Evolutionary conservation across 2,797 vertebrate species (phyloP).

Genomic region (Champsocephalus gunnari): DNA sequence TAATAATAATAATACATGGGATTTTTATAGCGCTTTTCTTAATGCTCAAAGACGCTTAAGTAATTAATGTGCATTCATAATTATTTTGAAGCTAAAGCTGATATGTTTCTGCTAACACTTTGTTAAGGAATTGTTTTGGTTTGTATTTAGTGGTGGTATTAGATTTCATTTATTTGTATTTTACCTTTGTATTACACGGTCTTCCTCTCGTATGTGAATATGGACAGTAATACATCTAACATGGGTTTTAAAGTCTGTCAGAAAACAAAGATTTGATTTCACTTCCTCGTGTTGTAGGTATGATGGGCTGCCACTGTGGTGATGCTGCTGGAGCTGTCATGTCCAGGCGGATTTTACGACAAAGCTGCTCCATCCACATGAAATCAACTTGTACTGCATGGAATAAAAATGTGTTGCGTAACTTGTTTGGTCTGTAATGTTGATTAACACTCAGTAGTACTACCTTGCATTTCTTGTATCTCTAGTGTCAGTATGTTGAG

Average conservation of each 20-base stretch:
- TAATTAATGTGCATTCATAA: background rate
- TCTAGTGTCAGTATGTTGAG: background rate
- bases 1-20: no score
- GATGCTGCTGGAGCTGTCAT: constrained; percentile 39
- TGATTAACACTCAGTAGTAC: background rate
- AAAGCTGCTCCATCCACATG: constrained; percentile 29
- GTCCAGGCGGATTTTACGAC: constrained; percentile 6
- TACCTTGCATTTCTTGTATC: background rate
- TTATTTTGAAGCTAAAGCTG: background rate
- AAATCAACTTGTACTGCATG: constrained; percentile 61
- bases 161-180: background rate
- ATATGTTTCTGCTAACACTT: background rate
- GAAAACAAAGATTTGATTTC: background rate
- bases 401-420: constrained; percentile 60
- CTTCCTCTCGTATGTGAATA: background rate
- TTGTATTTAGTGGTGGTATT: background rate
- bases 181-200: background rate
- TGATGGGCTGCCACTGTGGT: constrained; percentile 73
- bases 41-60: no score
- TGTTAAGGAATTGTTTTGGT: background rate
- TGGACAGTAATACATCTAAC: background rate
- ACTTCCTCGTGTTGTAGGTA: constrained; percentile 62
- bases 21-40: no score
- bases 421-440: constrained; percentile 27
- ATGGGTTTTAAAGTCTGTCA: background rate